Base-by-base conservation (phyloP, 2,113 vertebrate species). In the Microtus pennsylvanicus region DNA sequence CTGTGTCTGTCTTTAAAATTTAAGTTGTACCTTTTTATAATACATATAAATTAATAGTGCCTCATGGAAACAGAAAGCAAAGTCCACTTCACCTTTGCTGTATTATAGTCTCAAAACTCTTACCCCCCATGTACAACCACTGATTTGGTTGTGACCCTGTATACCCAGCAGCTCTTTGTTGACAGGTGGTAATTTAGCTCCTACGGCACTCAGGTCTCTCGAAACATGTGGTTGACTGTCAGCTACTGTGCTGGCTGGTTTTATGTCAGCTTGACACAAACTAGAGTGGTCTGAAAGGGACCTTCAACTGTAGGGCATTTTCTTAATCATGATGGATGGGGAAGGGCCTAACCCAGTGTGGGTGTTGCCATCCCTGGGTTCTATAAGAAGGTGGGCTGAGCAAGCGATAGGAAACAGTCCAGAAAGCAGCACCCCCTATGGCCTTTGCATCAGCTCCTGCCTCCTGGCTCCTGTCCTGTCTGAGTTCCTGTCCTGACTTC, bases 1-100 rank as follows among this genome's bases (percentile, higher is more conserved):
- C 61, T 67, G 45, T 69, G 38, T 75, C 70, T 83, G 74, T 67
- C n/a, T 72, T 87, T 90, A 88, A 93, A 63, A 63, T 96, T 83
- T 89, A 81, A 95, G 42, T 72, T 83, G 22, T 83, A 28, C 52
- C 33, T 86, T 76, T 77, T 94, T 45, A 67, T 52, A 89, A 28
- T 67, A 77, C n/a, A 90, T 72, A 89, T 45, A 63, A 10, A 78
- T 52, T 87, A 85, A 74, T 52, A 35, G 45, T 65, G 45, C 45
- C 94, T 76, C 58, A 88, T 7, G n/a, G 75, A 33, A 94, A 69
- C 38, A 61, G 76, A 95, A 88, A 63, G 47, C 45, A 89, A 26
- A 55, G 87, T 80, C 42, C 80, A 42, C 50, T n/a, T 50, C 33
- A 58, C 58, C 70, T 88, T 93, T 93, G 65, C 24, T 45, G 65